Percentiles rank a stretch among this genome's conserved stretches.
phyloP scores from a whole-genome alignment of 2,113 vertebrate species.

The Puffinus mauretanicus region DNA sequence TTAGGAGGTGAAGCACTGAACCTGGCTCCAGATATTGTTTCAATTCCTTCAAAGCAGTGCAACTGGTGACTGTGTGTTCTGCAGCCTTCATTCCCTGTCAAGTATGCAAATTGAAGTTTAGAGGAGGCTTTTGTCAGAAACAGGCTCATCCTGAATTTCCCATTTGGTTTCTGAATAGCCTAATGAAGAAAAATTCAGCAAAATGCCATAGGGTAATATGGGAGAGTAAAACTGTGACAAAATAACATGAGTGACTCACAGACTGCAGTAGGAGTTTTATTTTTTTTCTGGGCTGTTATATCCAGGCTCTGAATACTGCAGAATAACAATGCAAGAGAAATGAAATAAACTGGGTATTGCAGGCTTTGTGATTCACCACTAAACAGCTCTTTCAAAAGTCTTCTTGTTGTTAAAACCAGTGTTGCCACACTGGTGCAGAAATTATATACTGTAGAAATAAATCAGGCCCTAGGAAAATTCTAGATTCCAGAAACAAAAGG shows the following conservation, averaged over 20 bases:
- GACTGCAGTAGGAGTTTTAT: not conserved
- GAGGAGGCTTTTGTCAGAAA: not conserved
- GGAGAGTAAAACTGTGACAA: not conserved
- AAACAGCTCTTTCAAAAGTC: not conserved
- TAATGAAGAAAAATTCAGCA: not conserved
- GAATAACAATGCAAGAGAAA: not conserved
- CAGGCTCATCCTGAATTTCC: not conserved
- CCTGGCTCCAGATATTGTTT: not conserved
- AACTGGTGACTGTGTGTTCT: not conserved
- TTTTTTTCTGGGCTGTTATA: not conserved
- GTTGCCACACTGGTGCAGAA: not conserved
- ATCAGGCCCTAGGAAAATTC: not conserved
- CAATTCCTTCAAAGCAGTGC: not conserved
- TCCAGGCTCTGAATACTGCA: not conserved
- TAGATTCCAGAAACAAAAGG: not conserved
- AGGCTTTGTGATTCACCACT: not conserved
- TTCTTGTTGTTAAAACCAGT: not conserved
- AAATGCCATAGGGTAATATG: not conserved
- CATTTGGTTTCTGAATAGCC: not conserved
- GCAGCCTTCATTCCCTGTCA: not conserved
- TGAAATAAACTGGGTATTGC: not conserved
- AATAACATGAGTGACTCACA: slow-evolving; percentile 20
- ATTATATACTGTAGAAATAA: not conserved
- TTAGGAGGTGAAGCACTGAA: not conserved
- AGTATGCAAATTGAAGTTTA: not conserved